phyloP scores from a whole-genome alignment of 2,113 vertebrate species.

The Passer montanus region DNA sequence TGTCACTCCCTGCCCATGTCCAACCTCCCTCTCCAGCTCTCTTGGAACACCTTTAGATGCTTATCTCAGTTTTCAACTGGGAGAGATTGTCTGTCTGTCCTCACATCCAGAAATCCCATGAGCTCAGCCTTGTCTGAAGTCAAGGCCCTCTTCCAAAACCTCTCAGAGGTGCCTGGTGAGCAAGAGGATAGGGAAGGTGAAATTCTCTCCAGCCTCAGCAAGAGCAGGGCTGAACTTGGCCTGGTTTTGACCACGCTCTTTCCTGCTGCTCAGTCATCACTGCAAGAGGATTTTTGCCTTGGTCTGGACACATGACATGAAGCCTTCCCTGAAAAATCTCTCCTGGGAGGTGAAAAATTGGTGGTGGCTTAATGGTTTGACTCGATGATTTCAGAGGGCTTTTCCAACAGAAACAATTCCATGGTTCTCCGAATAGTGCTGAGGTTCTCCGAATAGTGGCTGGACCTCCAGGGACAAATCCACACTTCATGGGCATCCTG shows the following conservation, averaged over 20 bases:
- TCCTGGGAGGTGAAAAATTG: not conserved
- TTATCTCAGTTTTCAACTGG: not conserved
- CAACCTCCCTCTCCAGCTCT: not conserved
- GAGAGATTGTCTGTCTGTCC: not conserved
- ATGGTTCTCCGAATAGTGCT: not conserved
- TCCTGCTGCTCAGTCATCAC: not conserved
- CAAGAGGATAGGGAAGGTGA: not conserved
- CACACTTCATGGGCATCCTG: not conserved
- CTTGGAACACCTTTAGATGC: not conserved
- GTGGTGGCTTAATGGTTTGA: too few species aligned
- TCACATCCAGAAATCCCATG: not conserved
- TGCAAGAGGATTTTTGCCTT: not conserved
- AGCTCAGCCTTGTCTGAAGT: not conserved
- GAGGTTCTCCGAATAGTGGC: not conserved
- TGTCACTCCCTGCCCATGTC: not conserved
- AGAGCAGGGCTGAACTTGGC: not conserved
- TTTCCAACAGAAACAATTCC: not conserved
- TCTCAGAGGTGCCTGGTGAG: not conserved
- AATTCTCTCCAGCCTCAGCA: not conserved
- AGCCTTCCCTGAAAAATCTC: not conserved
- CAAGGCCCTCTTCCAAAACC: not conserved
- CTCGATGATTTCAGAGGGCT: not conserved
- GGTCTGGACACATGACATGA: fast-evolving
- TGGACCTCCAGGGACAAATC: not conserved
- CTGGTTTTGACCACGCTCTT: fast-evolving